Percentiles rank a stretch among this genome's conserved stretches.
Conservation (phyloP, 2,797 vertebrate species). For the Muraenolepis orangiensis region DNA sequence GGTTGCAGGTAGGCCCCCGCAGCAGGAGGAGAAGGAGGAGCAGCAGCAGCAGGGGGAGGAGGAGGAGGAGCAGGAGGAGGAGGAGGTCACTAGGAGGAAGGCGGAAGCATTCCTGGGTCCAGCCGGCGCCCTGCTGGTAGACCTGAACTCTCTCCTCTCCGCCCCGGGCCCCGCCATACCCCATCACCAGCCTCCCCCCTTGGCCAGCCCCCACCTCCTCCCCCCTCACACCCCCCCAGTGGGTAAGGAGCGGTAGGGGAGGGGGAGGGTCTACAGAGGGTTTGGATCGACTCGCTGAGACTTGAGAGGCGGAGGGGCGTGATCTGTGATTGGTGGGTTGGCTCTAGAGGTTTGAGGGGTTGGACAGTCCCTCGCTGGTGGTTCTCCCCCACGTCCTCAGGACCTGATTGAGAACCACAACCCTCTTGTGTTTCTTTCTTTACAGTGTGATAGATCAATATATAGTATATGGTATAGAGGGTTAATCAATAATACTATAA, state of each 20-base stretch:
- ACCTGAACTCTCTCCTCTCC: constrained; percentile 82
- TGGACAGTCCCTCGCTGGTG: not conserved
- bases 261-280: not conserved
- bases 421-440: not conserved
- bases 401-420: not conserved
- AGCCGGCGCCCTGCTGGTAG: constrained; percentile 82
- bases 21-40: constrained; percentile 32
- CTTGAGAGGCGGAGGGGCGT: not conserved
- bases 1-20: constrained; percentile 51
- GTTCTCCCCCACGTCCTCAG: not conserved
- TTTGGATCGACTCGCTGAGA: not conserved
- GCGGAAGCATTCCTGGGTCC: constrained; percentile 83
- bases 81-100: constrained; percentile 67
- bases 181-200: constrained; percentile 41
- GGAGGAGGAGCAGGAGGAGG: constrained; percentile 39
- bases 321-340: not conserved
- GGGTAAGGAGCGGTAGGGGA: constrained; percentile 64
- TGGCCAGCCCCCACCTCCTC: not conserved
- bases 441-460: too few relatives aligned
- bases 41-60: constrained; percentile 51
- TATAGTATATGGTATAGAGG: too few relatives aligned
- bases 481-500: not conserved
- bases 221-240: constrained; percentile 43
- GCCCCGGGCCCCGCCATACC: constrained; percentile 48
- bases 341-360: not conserved